These are phyloP conservation scores for Lepidurus couesii DNA, from an alignment of 1,140 invertebrate genomes.

Conservation along the genomic window DNA sequence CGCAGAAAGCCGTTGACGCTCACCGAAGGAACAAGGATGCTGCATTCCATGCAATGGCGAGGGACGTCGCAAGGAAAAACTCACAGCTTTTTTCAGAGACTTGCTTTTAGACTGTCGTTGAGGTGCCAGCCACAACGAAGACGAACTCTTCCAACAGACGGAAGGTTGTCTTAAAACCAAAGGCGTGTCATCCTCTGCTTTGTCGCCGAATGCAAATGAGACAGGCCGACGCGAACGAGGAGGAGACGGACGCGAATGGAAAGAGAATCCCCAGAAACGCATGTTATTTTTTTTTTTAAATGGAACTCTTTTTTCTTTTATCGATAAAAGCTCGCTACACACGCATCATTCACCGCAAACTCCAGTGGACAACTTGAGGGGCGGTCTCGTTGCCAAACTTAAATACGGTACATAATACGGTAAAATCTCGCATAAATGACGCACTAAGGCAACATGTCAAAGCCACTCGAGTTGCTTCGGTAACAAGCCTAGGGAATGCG, in stretches of 20 bases:
- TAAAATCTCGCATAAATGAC: neutral
- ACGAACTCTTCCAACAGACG: conserved; percentile 2
- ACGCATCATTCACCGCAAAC: neutral
- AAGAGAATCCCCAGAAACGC: neutral
- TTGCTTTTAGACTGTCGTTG: neutral
- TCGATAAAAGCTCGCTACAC: neutral
- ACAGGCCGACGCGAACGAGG: conserved; percentile 1
- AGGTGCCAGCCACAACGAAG: neutral
- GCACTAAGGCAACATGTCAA: neutral
- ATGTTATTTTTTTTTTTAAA: neutral
- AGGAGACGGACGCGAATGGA: neutral
- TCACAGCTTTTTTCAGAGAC: neutral
- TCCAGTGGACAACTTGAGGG: neutral
- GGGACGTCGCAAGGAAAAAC: neutral
- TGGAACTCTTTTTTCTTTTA: neutral
- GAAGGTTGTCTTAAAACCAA: conserved; percentile 13
- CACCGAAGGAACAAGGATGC: neutral
- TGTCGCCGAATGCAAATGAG: conserved; percentile 7
- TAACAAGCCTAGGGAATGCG: neutral
- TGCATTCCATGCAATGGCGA: neutral
- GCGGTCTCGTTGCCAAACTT: neutral
- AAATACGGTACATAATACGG: neutral
- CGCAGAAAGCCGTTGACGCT: neutral
- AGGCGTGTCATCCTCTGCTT: conserved; percentile 13
- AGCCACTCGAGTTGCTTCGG: neutral